Conservation (phyloP, 2,797 vertebrate species). For the Sebastes cheni region DNA sequence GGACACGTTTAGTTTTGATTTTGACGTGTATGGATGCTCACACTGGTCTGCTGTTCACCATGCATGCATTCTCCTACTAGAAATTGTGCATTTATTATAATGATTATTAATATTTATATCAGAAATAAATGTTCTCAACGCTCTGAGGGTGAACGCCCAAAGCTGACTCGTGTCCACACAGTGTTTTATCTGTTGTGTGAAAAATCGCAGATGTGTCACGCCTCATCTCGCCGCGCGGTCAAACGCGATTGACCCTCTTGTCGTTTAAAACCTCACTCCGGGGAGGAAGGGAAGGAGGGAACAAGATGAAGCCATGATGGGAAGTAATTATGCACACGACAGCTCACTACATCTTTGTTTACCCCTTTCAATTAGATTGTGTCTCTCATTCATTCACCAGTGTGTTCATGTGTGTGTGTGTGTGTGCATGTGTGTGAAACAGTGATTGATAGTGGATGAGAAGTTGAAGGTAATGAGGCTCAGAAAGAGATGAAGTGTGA, state of each 20-base stretch:
- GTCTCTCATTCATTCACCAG: not conserved
- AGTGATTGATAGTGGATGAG: not conserved
- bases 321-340: conserved; percentile 28
- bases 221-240: not conserved
- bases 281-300: not conserved
- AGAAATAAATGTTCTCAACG: not conserved
- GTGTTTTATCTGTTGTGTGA: conserved; percentile 1
- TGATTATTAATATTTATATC: not conserved
- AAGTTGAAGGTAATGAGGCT: conserved; percentile 31
- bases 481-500: not conserved
- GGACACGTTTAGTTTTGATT: not conserved
- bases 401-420: not conserved
- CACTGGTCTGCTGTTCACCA: not conserved
- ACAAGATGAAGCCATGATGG: not conserved
- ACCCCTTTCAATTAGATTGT: conserved; percentile 3
- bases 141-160: not conserved
- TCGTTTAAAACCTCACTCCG: not conserved
- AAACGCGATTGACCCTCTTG: not conserved
- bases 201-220: not conserved
- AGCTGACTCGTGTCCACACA: not conserved
- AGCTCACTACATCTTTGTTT: conserved; percentile 27
- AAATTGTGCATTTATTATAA: not conserved
- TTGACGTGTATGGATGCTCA: not conserved
- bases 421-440: not conserved
- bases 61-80: not conserved